Percentiles rank a stretch among this genome's conserved stretches.
Conservation (phyloP, 2,113 vertebrate species). For the Pao palembangensis region DNA sequence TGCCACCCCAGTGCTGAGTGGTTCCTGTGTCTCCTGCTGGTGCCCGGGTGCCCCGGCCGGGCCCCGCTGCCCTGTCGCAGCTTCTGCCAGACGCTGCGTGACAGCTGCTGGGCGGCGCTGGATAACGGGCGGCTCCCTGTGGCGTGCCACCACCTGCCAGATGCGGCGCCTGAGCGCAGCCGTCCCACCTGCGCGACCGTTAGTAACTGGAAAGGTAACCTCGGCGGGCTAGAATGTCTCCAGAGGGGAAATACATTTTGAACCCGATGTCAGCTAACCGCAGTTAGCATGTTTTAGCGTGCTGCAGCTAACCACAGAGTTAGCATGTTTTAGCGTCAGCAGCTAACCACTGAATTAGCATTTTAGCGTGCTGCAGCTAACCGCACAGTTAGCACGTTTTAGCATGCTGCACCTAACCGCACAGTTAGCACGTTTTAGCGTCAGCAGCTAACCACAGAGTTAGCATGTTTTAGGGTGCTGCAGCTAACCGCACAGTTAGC, state of each 20-base stretch:
- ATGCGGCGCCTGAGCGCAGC: conserved; percentile 67
- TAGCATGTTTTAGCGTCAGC: conserved; percentile 29
- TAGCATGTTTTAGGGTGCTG: too few relatives aligned
- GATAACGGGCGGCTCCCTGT: conserved; percentile 75
- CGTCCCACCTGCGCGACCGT: conserved; percentile 76
- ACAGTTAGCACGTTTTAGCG: too few relatives aligned
- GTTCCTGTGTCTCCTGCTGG: conserved; percentile 90
- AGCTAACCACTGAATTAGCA: too few relatives aligned
- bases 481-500: too few relatives aligned
- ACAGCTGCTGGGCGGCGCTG: conserved; percentile 83
- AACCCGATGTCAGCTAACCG: conserved; percentile 47
- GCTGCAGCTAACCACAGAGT: neutral
- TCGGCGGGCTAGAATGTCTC: conserved; percentile 59
- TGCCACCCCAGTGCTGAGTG: conserved; percentile 83
- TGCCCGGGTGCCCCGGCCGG: conserved; percentile 70
- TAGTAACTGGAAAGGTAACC: conserved; percentile 74
- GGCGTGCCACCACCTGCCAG: conserved; percentile 81
- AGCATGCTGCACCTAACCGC: too few relatives aligned
- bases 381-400: too few relatives aligned
- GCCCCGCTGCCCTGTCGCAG: conserved; percentile 76
- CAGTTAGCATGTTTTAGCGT: conserved; percentile 19
- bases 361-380: too few relatives aligned
- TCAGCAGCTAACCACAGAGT: too few relatives aligned
- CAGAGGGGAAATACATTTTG: conserved; percentile 50
- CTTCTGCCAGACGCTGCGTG: conserved; percentile 83